Evolutionary conservation across 2,113 vertebrate species (phyloP).

Genomic region (Caretta caretta): DNA sequence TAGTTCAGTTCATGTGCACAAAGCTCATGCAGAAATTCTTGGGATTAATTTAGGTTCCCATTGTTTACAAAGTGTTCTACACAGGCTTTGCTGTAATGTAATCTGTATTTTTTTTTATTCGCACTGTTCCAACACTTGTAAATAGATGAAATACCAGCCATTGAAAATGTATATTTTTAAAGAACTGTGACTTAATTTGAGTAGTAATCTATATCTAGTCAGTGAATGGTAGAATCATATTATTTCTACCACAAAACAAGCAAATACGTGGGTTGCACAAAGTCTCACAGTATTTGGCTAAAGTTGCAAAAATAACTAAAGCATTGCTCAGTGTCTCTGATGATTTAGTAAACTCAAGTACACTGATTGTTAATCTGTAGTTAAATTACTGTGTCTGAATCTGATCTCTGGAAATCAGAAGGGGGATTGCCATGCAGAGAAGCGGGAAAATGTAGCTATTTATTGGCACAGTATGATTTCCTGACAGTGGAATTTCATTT

Average conservation of each 20-base stretch:
- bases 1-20: constrained; percentile 1
- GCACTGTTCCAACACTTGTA: constrained; percentile 37
- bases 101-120: constrained; percentile 42
- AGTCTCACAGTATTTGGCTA: not conserved
- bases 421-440: constrained; percentile 39
- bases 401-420: not conserved
- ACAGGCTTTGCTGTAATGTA: constrained; percentile 22
- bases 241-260: constrained; percentile 14
- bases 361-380: not conserved
- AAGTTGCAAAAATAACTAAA: not conserved
- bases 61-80: constrained; percentile 40
- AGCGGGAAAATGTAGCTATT: constrained; percentile 52
- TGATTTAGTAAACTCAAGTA: not conserved
- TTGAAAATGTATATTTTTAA: constrained; percentile 8
- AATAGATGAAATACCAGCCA: not conserved
- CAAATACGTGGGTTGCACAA: not conserved
- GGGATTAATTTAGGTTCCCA: constrained; percentile 30
- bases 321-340: not conserved
- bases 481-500: constrained; percentile 60
- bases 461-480: constrained; percentile 63
- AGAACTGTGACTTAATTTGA: constrained; percentile 48
- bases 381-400: not conserved
- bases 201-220: not conserved
- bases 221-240: constrained; percentile 37
- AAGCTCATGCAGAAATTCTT: not conserved